Evolutionary conservation across 2,888 invertebrate genomes (phyloP).

Genomic region (Ormyrus labotus): DNA sequence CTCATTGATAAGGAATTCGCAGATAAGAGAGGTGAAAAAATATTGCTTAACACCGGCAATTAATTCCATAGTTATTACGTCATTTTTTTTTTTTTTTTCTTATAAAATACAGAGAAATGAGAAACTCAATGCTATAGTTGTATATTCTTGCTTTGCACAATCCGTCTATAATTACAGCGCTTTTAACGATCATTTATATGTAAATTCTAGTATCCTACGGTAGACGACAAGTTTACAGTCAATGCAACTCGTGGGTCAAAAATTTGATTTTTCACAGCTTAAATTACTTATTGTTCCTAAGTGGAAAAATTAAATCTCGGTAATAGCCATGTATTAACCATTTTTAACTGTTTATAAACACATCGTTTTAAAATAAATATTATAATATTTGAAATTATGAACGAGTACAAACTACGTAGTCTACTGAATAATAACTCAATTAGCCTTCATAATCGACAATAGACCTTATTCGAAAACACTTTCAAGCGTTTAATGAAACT

Average conservation of each 20-base stretch:
- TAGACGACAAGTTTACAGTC: conserved; percentile 16
- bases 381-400: too few relatives aligned
- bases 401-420: too few relatives aligned
- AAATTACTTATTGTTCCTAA: conserved; percentile 39
- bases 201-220: conserved; percentile 18
- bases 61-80: conserved; percentile 17
- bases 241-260: neutral
- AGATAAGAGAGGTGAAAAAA: conserved; percentile 13
- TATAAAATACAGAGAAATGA: conserved; percentile 32
- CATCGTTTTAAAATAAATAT: too few relatives aligned
- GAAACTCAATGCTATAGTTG: conserved; percentile 15
- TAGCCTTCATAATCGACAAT: too few relatives aligned
- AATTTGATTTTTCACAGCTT: neutral
- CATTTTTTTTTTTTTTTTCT: conserved; percentile 20
- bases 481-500: too few relatives aligned
- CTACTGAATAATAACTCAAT: too few relatives aligned
- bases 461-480: too few relatives aligned
- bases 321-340: neutral
- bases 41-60: conserved; percentile 7
- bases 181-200: conserved; percentile 41
- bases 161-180: conserved; percentile 41
- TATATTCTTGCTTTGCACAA: conserved; percentile 39
- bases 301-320: neutral
- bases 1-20: conserved; percentile 7
- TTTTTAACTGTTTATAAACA: too few relatives aligned